Conservation (phyloP, 2,113 vertebrate species). For the Mola mola region DNA sequence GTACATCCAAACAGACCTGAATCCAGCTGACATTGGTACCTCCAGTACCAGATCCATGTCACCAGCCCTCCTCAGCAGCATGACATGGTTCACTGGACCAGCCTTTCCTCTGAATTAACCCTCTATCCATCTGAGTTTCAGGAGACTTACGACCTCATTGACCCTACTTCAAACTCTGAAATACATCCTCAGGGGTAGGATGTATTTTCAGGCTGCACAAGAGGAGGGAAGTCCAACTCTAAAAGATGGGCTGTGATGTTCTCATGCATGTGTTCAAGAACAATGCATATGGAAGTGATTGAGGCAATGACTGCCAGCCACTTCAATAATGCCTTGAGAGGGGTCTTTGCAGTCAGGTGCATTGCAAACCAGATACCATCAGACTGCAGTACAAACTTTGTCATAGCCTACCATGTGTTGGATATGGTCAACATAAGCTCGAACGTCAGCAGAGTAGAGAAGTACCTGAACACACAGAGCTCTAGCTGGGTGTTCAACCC, state of each 20-base stretch:
- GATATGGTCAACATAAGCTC: not conserved
- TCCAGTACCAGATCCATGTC: not conserved
- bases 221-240: not conserved
- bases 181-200: not conserved
- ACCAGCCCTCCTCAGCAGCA: not conserved
- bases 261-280: not conserved
- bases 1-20: not conserved
- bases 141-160: not conserved
- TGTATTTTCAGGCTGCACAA: not conserved
- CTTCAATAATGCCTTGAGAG: not conserved
- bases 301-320: not conserved
- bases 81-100: not conserved
- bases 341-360: not conserved
- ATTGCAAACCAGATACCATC: not conserved
- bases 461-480: not conserved
- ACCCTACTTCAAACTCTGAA: not conserved
- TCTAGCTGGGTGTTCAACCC: not conserved
- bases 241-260: conserved; percentile 2
- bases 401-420: not conserved
- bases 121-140: not conserved
- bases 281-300: not conserved
- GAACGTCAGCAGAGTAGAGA: not conserved
- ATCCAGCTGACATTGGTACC: not conserved
- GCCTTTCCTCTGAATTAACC: not conserved
- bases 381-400: not conserved